phyloP scores from a whole-genome alignment of 1,140 invertebrate genomes.

The Pachyrhynchus sulphureomaculatus region DNA sequence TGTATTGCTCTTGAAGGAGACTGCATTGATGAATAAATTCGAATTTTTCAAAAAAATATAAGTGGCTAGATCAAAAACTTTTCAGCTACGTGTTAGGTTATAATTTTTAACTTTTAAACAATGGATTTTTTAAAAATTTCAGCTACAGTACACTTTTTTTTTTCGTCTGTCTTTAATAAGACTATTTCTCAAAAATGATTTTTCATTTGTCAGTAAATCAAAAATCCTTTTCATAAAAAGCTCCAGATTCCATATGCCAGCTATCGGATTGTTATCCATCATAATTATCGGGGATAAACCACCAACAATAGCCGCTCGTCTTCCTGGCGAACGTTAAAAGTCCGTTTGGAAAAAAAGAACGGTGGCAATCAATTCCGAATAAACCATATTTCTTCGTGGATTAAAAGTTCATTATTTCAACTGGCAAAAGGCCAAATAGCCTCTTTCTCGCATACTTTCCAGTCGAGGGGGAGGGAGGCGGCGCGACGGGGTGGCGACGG shows the following conservation, averaged over 20 bases:
- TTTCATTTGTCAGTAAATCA: no score
- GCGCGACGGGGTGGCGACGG: background rate
- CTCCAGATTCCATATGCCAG: background rate
- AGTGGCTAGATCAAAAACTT: no score
- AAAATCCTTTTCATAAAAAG: background rate
- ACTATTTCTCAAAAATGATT: no score
- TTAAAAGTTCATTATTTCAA: slow-evolving; percentile 34
- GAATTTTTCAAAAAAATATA: no score
- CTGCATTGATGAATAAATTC: no score
- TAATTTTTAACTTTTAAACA: no score
- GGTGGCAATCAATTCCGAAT: slow-evolving; percentile 21
- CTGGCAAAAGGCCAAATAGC: slow-evolving; percentile 29
- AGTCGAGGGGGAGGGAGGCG: background rate
- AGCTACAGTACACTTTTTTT: no score
- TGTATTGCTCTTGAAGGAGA: no score
- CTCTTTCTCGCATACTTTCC: background rate
- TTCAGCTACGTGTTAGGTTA: no score
- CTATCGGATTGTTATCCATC: slow-evolving; percentile 8
- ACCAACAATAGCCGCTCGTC: background rate
- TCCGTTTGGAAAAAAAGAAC: slow-evolving; percentile 6
- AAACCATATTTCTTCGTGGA: slow-evolving; percentile 30
- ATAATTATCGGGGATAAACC: slow-evolving; percentile 14
- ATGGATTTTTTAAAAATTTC: no score
- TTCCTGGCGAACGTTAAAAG: slow-evolving; percentile 6
- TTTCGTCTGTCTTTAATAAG: no score